Base-by-base conservation (phyloP, 2,888 invertebrate genomes). In the Dysmachus trigonus region DNA sequence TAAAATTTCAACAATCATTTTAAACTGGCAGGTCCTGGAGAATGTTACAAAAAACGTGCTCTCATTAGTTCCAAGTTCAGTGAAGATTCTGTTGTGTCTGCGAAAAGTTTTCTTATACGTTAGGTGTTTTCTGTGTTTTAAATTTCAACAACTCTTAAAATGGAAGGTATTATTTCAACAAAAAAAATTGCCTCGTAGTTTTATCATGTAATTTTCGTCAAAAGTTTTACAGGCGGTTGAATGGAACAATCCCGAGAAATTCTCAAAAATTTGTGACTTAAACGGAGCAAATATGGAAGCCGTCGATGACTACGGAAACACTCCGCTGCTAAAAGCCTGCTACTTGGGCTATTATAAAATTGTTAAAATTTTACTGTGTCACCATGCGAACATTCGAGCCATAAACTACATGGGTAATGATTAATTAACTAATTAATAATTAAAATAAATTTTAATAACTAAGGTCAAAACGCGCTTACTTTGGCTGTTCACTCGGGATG, bases 401-500 rank as follows among this genome's bases (percentile, higher is more conserved):
- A 88, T 91, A 0, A 92, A 92, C 85, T 91, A 91, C 87, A 90
- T 90, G 83, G 92, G 90, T 90, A 87, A 88, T 10, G 38, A 47
- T 47, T 7, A 47, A 33, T 73, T n/a, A 27, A 22, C 2, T 30
- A 33, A 76, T 74, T 18, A 31, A 73, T 31, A 73, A 8, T 33
- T 6, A 18, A 47, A 18, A n/a, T 47, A 22, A n/a, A 31, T 6
- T 8, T 41, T 41, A 38, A 77, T 2, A 22, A 88, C 72, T 38
- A 90, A 90, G 92, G 0, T n/a, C 92, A 92, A 88, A 92, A 92
- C 87, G 91, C 92, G 0, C 87, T 92, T 22, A 92, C 92, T 0
- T 82, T 92, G 38, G 92, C 92, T 7, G 89, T 90, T 15, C 89
- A 90, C 87, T 88, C 89, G 15, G 91, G 91, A 0, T 87, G 89